These are phyloP conservation scores for Craseonycteris thonglongyai DNA, from an alignment of 2,113 vertebrate species.

Conservation along the genomic window DNA sequence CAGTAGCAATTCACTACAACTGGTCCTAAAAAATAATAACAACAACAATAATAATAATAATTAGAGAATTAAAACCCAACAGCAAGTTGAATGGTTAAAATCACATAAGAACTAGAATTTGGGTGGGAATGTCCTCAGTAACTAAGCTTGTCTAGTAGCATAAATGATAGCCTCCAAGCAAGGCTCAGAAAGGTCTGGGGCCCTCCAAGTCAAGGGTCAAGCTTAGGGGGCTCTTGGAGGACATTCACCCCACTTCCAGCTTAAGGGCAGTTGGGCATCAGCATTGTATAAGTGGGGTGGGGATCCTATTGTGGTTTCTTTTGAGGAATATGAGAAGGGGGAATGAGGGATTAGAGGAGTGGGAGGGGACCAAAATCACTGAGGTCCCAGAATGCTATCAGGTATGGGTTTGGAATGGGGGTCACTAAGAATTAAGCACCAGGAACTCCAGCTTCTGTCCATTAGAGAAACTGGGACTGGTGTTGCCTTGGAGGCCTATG, in stretches of 20 bases:
- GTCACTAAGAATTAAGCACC: slow-evolving; percentile 49
- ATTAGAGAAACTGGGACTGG: slow-evolving; percentile 17
- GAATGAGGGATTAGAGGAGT: background rate
- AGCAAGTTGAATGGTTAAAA: slow-evolving; percentile 78
- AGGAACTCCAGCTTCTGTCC: slow-evolving; percentile 34
- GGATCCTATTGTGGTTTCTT: slow-evolving; percentile 68
- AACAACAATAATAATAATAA: slow-evolving; percentile 76
- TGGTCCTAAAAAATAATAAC: slow-evolving; percentile 83
- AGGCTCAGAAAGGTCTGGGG: slow-evolving; percentile 61
- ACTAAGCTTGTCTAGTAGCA: slow-evolving; percentile 66
- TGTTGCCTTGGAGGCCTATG: slow-evolving; percentile 54
- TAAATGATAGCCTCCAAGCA: slow-evolving; percentile 66
- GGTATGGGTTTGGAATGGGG: background rate
- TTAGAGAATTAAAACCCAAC: slow-evolving; percentile 80
- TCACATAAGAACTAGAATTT: slow-evolving; percentile 74
- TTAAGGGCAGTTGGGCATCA: slow-evolving; percentile 61
- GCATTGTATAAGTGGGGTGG: slow-evolving; percentile 14
- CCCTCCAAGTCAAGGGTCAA: slow-evolving; percentile 19
- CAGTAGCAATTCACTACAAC: slow-evolving; percentile 87
- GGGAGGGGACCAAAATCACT: background rate
- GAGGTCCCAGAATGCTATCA: slow-evolving; percentile 26
- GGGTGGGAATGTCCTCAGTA: slow-evolving; percentile 66
- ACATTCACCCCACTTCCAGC: slow-evolving; percentile 65
- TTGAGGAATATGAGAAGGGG: slow-evolving; percentile 40
- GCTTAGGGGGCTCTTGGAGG: slow-evolving; percentile 60